A percentile compares a stretch with the other conserved stretches of the same genome.
phyloP scores from a whole-genome alignment of 2,888 invertebrate species.

The Campoplex capitator region DNA sequence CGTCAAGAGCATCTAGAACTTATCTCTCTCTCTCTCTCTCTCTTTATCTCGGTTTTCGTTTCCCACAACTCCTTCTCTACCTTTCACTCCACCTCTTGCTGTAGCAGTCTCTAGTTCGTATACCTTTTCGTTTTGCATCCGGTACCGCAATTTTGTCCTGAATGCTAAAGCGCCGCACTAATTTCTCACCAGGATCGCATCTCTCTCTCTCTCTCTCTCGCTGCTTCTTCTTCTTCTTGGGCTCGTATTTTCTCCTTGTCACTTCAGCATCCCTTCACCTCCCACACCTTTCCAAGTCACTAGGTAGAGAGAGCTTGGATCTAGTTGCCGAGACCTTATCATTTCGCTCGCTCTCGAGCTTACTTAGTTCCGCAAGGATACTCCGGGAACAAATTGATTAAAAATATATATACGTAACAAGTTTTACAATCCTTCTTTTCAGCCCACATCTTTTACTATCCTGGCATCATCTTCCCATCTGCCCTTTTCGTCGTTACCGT shows the following conservation, averaged over 20 bases:
- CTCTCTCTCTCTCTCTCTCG: not conserved
- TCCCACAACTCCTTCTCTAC: not conserved
- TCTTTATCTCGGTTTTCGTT: slow-evolving; percentile 6
- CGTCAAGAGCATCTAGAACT: not conserved
- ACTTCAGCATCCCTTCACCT: slow-evolving; percentile 21
- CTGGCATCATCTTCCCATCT: slow-evolving; percentile 16
- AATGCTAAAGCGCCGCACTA: slow-evolving; percentile 71
- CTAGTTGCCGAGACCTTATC: not conserved
- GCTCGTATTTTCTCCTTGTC: slow-evolving; percentile 17
- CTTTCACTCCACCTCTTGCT: slow-evolving; percentile 50
- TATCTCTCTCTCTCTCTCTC: slow-evolving; percentile 1
- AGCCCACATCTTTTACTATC: slow-evolving; percentile 21
- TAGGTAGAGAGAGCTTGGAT: slow-evolving; percentile 3
- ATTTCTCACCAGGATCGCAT: slow-evolving; percentile 69
- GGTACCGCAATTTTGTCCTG: slow-evolving; percentile 61
- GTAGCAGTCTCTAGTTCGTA: slow-evolving; percentile 31
- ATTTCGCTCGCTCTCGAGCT: slow-evolving; percentile 34
- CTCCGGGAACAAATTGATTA: slow-evolving; percentile 68
- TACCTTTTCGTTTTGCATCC: slow-evolving; percentile 65
- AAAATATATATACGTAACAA: slow-evolving; percentile 63
- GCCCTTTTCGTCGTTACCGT: slow-evolving; percentile 5
- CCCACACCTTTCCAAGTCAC: slow-evolving; percentile 22
- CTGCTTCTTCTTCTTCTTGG: slow-evolving; percentile 17
- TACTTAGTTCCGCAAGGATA: slow-evolving; percentile 56
- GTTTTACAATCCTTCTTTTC: slow-evolving; percentile 27